Conservation (phyloP, 2,797 vertebrate species). For the Melanotaenia nigrans region DNA sequence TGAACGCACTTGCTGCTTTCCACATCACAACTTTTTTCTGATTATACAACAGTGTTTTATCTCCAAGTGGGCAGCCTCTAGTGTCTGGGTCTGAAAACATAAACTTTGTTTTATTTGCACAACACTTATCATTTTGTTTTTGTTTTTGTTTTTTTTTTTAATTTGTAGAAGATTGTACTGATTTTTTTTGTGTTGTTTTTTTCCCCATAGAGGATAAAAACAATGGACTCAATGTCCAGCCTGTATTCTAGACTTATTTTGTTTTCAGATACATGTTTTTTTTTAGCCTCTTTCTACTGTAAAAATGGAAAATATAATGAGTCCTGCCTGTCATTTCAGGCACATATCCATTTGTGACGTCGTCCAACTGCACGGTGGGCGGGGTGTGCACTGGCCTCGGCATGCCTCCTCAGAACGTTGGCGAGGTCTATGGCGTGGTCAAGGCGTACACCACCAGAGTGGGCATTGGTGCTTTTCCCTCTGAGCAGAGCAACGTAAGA, state of each 20-base stretch:
- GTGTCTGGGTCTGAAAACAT: not conserved
- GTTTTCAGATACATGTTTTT: not conserved
- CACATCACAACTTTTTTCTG: conserved; percentile 10
- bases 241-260: not conserved
- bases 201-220: too few species aligned
- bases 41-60: conserved; percentile 13
- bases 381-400: conserved; percentile 97
- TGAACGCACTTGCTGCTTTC: not conserved
- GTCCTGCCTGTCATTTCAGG: conserved; percentile 77
- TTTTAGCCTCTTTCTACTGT: too few species aligned
- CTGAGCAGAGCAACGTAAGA: conserved; percentile 94
- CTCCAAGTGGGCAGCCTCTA: conserved; percentile 19
- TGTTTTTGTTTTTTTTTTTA: not conserved
- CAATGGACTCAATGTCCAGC: too few species aligned
- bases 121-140: not conserved
- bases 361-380: conserved; percentile 98
- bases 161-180: not conserved
- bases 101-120: not conserved
- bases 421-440: conserved; percentile 95
- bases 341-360: conserved; percentile 98
- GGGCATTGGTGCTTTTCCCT: conserved; percentile 96
- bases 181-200: not conserved
- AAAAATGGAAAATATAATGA: not conserved
- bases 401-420: conserved; percentile 95
- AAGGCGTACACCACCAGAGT: conserved; percentile 98